Conservation (phyloP, 2,113 vertebrate species). For the Thymallus thymallus region DNA sequence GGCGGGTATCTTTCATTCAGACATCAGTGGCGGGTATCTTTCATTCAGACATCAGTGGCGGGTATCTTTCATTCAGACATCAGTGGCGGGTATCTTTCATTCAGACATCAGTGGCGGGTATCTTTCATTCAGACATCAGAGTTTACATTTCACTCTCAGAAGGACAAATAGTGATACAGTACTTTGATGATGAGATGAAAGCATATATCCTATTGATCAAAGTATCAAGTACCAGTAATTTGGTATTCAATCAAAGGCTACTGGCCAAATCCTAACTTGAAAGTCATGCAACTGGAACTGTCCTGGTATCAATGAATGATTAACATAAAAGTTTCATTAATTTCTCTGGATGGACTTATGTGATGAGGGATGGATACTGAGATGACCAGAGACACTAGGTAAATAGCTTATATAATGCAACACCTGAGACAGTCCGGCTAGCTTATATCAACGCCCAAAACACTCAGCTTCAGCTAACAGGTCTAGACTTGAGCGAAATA, state of each 20-base stretch:
- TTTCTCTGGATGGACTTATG: too few species aligned
- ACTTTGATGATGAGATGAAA: background rate
- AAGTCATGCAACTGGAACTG: constrained; percentile 1
- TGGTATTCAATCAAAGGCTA: background rate
- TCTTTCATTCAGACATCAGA: background rate
- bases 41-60: background rate
- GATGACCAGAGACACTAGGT: too few species aligned
- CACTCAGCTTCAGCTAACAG: too few species aligned
- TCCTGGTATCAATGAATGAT: background rate
- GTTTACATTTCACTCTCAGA: background rate
- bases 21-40: too few species aligned
- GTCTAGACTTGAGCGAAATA: too few species aligned
- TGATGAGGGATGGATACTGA: too few species aligned
- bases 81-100: too few species aligned
- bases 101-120: background rate
- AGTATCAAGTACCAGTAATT: background rate
- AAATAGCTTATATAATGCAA: too few species aligned
- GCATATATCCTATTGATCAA: background rate
- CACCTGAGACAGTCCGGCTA: too few species aligned
- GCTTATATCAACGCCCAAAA: too few species aligned
- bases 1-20: too few species aligned
- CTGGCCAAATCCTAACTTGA: background rate
- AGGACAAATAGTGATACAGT: background rate
- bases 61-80: background rate
- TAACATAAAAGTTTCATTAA: too few species aligned